Evolutionary conservation across 2,888 invertebrate genomes (phyloP).

Genomic region (Macrosoma leucophasiata): DNA sequence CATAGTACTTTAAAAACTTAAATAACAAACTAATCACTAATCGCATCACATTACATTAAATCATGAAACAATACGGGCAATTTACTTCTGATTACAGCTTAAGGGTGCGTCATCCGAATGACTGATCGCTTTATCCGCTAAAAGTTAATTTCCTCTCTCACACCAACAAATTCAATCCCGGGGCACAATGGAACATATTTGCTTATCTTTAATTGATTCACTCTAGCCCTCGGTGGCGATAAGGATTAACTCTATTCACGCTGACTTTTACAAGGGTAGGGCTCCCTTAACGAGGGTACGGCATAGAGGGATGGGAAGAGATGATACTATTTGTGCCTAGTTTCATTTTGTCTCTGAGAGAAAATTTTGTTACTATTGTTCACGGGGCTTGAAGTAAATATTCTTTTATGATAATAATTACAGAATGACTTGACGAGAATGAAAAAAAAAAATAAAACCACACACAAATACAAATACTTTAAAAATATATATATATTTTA

Average conservation of each 20-base stretch:
- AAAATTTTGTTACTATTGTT: no score
- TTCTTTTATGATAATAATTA: no score
- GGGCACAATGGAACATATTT: conserved; percentile 66
- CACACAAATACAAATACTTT: no score
- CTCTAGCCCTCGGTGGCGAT: conserved; percentile 63
- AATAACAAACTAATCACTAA: neutral
- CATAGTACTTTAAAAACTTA: no score
- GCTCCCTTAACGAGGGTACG: conserved; percentile 57
- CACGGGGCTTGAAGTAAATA: no score
- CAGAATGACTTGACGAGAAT: no score
- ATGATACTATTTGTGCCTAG: no score
- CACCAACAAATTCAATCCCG: conserved; percentile 64
- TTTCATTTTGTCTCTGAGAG: no score
- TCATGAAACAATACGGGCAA: conserved; percentile 42
- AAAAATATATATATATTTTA: no score
- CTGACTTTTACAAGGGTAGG: conserved; percentile 74
- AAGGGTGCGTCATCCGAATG: conserved; percentile 50
- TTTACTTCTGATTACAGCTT: conserved; percentile 40
- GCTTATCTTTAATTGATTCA: conserved; percentile 76
- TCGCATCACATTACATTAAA: conserved; percentile 10
- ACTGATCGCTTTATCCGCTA: conserved; percentile 59
- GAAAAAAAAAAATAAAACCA: no score
- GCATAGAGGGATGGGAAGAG: conserved; percentile 35
- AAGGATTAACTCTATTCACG: conserved; percentile 74
- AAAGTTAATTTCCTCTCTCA: conserved; percentile 70